These are phyloP conservation scores for Slavum lentiscoides DNA, from an alignment of 2,888 invertebrate genomes.

Conservation along the genomic window DNA sequence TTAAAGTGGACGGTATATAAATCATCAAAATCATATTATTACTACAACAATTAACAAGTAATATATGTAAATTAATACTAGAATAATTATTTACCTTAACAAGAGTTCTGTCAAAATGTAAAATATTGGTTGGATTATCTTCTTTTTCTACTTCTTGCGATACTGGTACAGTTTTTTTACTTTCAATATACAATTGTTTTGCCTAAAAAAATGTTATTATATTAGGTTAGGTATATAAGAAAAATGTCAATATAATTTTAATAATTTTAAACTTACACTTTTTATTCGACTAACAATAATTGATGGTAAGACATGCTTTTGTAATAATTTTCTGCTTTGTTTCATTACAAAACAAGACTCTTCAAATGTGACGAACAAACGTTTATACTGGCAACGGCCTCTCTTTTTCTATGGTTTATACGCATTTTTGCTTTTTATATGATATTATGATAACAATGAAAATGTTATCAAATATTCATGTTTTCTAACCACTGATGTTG, in stretches of 20 bases:
- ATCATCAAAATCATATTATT: neutral
- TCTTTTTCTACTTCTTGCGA: neutral
- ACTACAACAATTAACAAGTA: neutral
- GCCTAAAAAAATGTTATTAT: constrained; percentile 12
- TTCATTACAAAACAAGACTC: constrained; percentile 23
- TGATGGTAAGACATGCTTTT: constrained; percentile 8
- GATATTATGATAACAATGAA: too few relatives aligned
- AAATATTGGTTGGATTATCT: neutral
- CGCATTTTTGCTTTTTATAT: too few relatives aligned
- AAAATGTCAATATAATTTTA: neutral
- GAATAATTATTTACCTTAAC: constrained; percentile 23
- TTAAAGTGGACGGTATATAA: neutral
- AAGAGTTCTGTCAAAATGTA: constrained; percentile 12
- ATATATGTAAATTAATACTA: neutral
- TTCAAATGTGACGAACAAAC: constrained; percentile 26
- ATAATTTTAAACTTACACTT: constrained; percentile 17
- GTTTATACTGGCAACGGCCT: too few relatives aligned
- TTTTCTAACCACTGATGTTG: too few relatives aligned
- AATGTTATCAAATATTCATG: too few relatives aligned
- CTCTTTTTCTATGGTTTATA: too few relatives aligned
- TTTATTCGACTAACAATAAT: constrained; percentile 26
- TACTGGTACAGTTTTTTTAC: neutral
- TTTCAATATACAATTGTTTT: constrained; percentile 10
- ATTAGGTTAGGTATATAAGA: neutral
- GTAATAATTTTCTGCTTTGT: constrained; percentile 8